Base-by-base conservation (phyloP, 2,797 vertebrate genomes). In the Schizopygopsis malacanthus region DNA sequence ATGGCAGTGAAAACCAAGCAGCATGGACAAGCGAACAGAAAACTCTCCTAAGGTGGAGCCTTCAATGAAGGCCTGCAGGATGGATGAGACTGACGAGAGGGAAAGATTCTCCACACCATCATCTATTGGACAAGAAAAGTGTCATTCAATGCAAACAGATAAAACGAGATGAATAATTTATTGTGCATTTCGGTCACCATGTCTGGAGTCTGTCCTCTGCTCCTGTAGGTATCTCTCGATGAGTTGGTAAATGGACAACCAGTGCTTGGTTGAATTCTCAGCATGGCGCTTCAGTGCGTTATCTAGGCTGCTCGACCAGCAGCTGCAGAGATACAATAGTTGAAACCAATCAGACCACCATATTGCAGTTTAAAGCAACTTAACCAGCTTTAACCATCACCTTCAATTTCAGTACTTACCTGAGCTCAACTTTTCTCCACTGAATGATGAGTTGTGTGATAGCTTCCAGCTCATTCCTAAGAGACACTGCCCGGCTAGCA, bases 1-100 rank as follows among this genome's bases (percentile, higher is more conserved):
- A 76, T 99, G 98, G 91, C 98, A 99, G 91, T 99, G 98, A 94
- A 99, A 99, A 92, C 94, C 95, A 78, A 99, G 92, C n/a, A 99
- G 91, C 91, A 96, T 95, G 59, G 92, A 89, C 82, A 99, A 95
- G 9, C 98, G 96, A 3, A 94, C 91, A 54, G 95, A 94, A 91
- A 98, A 99, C 91, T 98, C 94, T 70, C 97, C 98, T 88, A 99
- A 91, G 0, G 95, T 95, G 71, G 97, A 97, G 86, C 97, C 96
- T 94, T 99, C 98, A 82, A 99, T 95, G 91, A 99, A 99, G 88
- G 96, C 96, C 92, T 98, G 96, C 5, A 99, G 92, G 0, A 96
- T 98, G 85, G 94, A 96, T 70, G 97, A 93, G 90, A 98, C 88
- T 0, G 94, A 94, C 76, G 95, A 91, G 85, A 97, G 89, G 67